Conservation (phyloP, 2,113 vertebrate species). For the Tricholaema leucomelas region DNA sequence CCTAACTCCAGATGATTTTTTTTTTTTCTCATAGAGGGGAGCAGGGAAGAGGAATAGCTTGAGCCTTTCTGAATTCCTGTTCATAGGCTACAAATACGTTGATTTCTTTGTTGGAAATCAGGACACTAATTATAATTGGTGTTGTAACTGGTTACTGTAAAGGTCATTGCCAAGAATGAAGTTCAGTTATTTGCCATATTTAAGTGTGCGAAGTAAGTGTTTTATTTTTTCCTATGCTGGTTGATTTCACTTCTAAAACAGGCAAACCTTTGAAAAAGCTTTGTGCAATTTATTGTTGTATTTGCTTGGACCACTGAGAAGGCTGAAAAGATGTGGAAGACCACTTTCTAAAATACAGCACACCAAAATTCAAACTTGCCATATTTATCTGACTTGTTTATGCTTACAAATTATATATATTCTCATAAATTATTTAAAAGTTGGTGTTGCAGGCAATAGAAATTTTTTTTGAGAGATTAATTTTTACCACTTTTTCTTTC, state of each 20-base stretch:
- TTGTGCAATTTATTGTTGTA: neutral
- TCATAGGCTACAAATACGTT: neutral
- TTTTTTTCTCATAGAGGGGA: neutral
- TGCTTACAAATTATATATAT: neutral
- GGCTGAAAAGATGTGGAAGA: neutral
- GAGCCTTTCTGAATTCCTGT: neutral
- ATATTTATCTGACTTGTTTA: neutral
- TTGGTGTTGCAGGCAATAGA: neutral
- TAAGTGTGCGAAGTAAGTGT: neutral
- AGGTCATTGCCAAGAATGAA: neutral
- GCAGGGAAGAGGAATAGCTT: accelerated
- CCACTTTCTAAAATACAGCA: neutral
- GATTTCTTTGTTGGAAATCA: neutral
- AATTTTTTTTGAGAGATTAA: neutral
- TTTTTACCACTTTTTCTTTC: neutral
- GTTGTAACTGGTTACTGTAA: neutral
- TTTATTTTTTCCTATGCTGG: neutral
- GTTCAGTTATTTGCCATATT: neutral
- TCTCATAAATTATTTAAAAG: neutral
- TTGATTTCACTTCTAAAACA: neutral
- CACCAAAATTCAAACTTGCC: neutral
- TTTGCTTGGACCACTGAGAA: neutral
- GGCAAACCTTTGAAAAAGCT: neutral
- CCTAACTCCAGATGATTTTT: neutral
- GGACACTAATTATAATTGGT: neutral